A percentile compares a stretch with the other conserved stretches of the same genome.
Evolutionary conservation across 1,140 invertebrate genomes (phyloP).

Genomic region (Zophobas atratus): DNA sequence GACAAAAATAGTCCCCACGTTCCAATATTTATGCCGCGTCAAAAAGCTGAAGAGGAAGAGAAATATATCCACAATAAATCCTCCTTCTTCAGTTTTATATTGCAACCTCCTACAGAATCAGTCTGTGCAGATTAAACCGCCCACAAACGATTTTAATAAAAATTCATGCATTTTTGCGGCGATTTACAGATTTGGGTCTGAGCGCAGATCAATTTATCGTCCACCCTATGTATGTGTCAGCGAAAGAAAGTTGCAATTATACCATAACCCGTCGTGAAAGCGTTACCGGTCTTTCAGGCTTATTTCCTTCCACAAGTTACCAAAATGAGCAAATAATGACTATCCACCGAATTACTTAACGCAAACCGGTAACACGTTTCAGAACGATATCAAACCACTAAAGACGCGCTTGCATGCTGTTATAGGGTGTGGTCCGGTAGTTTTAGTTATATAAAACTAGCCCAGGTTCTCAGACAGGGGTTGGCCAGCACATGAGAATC

Average conservation of each 20-base stretch:
- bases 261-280: conserved; percentile 30
- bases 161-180: background rate
- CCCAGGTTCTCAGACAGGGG: background rate
- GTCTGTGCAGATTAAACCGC: too few species aligned
- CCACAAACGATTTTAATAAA: background rate
- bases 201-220: conserved; percentile 5
- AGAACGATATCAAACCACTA: background rate
- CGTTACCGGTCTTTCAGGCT: conserved; percentile 33
- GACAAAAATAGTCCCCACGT: too few species aligned
- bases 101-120: too few species aligned
- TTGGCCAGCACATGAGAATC: too few species aligned
- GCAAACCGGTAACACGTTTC: conserved; percentile 27
- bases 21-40: too few species aligned
- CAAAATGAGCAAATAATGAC: conserved; percentile 28
- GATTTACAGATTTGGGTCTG: background rate
- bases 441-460: conserved; percentile 1
- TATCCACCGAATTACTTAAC: conserved; percentile 24
- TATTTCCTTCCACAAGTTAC: conserved; percentile 42
- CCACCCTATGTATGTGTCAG: conserved; percentile 8
- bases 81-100: too few species aligned
- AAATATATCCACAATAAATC: too few species aligned
- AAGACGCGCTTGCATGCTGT: background rate
- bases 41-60: too few species aligned
- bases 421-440: background rate
- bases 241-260: conserved; percentile 34